phyloP scores from a whole-genome alignment of 2,888 invertebrate genomes.

The Parnassius glacialis region DNA sequence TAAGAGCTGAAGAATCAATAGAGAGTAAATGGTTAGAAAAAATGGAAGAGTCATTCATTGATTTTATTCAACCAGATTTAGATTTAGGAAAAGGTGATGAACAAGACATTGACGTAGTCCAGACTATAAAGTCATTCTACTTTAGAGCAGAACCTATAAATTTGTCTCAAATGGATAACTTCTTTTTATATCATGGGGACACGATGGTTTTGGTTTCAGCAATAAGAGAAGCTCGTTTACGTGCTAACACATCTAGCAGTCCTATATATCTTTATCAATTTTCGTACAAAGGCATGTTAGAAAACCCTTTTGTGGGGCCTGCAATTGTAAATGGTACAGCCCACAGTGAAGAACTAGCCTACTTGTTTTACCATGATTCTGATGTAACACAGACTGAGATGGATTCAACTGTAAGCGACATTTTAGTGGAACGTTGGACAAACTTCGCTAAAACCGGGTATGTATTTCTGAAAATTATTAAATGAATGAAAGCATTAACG shows the following conservation, averaged over 20 bases:
- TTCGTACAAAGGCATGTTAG: constrained; percentile 62
- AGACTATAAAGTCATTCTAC: constrained; percentile 52
- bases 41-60: constrained; percentile 56
- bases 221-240: constrained; percentile 54
- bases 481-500: no score
- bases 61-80: constrained; percentile 64
- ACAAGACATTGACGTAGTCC: constrained; percentile 39
- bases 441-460: constrained; percentile 68
- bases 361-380: constrained; percentile 49
- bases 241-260: constrained; percentile 39
- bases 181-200: constrained; percentile 62
- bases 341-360: constrained; percentile 67
- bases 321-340: constrained; percentile 49
- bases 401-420: constrained; percentile 52
- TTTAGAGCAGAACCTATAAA: constrained; percentile 45
- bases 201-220: constrained; percentile 65
- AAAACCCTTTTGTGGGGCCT: constrained; percentile 51
- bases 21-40: constrained; percentile 54
- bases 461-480: constrained; percentile 28
- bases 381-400: constrained; percentile 30
- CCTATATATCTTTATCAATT: constrained; percentile 65
- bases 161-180: constrained; percentile 40
- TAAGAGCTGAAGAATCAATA: constrained; percentile 53
- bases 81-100: constrained; percentile 43
- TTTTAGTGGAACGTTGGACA: constrained; percentile 66